phyloP scores from a whole-genome alignment of 2,113 vertebrate genomes.

The Toxostoma redivivum region DNA sequence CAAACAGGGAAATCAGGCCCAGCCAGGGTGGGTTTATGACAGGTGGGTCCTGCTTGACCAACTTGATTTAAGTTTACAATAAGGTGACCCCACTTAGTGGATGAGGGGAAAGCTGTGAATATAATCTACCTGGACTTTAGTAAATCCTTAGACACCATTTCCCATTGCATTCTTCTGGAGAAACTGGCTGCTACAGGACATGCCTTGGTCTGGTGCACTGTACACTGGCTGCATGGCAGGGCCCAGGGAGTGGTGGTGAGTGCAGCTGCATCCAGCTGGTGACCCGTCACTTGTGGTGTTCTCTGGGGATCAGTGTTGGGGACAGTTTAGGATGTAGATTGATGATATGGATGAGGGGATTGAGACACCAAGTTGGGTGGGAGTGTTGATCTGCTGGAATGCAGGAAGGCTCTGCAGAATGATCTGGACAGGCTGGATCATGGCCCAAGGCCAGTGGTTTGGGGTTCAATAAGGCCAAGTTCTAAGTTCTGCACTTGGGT shows the following conservation, averaged over 20 bases:
- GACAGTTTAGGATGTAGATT: neutral
- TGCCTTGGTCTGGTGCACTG: neutral
- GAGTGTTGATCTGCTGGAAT: neutral
- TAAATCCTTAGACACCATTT: neutral
- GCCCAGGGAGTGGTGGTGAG: too few species aligned
- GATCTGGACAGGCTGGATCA: neutral
- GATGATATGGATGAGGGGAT: neutral
- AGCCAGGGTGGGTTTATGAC: neutral
- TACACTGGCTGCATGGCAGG: neutral
- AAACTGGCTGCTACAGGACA: neutral
- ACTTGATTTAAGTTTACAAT: neutral
- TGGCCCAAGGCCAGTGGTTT: neutral
- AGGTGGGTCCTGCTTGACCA: neutral
- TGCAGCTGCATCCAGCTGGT: neutral
- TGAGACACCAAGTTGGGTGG: neutral
- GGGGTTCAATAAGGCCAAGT: neutral
- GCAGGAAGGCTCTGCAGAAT: neutral
- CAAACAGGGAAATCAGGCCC: neutral
- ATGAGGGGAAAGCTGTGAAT: neutral
- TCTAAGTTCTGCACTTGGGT: neutral
- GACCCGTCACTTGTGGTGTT: rapidly evolving
- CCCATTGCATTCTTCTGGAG: neutral
- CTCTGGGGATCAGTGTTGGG: neutral
- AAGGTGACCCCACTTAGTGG: neutral
- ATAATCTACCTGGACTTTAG: neutral